phyloP scores from a whole-genome alignment of 2,797 vertebrate genomes.

The Gallinago stenura region DNA sequence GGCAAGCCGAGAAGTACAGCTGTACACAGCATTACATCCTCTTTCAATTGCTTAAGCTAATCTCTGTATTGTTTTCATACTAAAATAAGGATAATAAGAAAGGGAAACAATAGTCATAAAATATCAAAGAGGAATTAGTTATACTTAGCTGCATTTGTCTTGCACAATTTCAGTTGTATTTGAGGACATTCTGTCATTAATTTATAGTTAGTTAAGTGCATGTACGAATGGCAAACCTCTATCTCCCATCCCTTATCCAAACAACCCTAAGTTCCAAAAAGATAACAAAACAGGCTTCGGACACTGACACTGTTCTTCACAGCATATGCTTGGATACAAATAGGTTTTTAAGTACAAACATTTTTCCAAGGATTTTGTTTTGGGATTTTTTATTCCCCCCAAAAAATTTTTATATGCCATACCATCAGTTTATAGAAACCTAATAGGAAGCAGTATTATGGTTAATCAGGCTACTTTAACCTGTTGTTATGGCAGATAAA shows the following conservation, averaged over 20 bases:
- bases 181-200: not conserved
- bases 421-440: not conserved
- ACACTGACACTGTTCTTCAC: not conserved
- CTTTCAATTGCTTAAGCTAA: not conserved
- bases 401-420: not conserved
- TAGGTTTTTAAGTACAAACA: not conserved
- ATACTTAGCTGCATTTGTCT: not conserved
- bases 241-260: not conserved
- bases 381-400: fast-evolving
- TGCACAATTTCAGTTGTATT: not conserved
- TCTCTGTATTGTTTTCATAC: not conserved
- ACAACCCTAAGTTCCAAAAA: not conserved
- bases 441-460: not conserved
- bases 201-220: not conserved
- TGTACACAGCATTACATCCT: not conserved
- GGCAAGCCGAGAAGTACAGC: not conserved
- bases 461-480: not conserved
- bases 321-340: not conserved
- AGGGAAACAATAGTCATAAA: not conserved
- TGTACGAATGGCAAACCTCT: not conserved
- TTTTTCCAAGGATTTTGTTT: not conserved
- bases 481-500: not conserved
- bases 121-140: not conserved
- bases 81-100: not conserved
- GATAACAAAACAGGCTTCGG: not conserved